A percentile compares a stretch with the other conserved stretches of the same genome.
phyloP scores from a whole-genome alignment of 2,888 invertebrate species.

The Melinaea marsaeus region DNA sequence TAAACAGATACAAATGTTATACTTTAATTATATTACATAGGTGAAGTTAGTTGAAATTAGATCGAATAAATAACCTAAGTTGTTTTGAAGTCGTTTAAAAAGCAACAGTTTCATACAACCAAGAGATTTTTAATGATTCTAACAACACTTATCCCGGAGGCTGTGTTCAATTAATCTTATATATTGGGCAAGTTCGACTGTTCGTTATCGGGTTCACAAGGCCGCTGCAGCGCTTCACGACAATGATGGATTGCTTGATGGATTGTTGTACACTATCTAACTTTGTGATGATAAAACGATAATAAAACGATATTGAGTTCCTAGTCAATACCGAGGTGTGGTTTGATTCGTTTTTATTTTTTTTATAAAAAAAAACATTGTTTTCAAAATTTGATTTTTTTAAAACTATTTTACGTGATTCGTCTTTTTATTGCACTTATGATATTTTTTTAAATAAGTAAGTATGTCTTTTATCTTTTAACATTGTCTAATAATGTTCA shows the following conservation, averaged over 20 bases:
- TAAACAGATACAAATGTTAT: no score
- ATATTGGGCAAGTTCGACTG: slow-evolving; percentile 44
- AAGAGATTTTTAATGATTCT: background rate
- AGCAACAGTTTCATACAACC: background rate
- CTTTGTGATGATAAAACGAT: slow-evolving; percentile 27
- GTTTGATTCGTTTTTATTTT: no score
- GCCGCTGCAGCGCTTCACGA: slow-evolving; percentile 48
- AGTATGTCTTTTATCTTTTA: no score
- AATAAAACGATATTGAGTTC: slow-evolving; percentile 28
- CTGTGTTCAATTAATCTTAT: slow-evolving; percentile 48
- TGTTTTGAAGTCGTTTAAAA: background rate
- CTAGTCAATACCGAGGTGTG: slow-evolving; percentile 27
- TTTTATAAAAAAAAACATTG: no score
- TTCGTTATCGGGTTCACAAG: slow-evolving; percentile 57
- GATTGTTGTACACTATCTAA: slow-evolving; percentile 42
- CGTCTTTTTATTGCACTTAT: no score
- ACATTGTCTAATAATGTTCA: no score
- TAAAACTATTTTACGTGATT: no score
- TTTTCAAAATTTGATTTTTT: no score
- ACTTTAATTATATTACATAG: no score
- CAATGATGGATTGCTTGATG: slow-evolving; percentile 67
- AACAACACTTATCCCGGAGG: background rate
- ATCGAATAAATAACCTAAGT: no score
- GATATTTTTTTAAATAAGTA: no score
- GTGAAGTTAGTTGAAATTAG: no score